A percentile compares a stretch with the other conserved stretches of the same genome.
phyloP scores from a whole-genome alignment of 92 coral and sea anemone species.

The Isaurus tuberculatus region DNA sequence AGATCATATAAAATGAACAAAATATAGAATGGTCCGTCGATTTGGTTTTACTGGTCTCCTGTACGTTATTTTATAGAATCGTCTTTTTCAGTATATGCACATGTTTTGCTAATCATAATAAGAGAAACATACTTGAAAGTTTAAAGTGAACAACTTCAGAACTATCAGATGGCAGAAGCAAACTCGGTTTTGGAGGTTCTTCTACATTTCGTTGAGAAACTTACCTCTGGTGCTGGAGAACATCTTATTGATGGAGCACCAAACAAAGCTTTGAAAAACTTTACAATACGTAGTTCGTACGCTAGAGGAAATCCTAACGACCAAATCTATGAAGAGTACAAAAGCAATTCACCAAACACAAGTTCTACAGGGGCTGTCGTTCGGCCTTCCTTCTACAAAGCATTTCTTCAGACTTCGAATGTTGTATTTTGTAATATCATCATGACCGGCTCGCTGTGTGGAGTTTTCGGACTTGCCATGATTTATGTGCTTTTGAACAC shows the following conservation, averaged over 20 bases:
- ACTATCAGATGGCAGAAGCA: neutral
- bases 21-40: too few species aligned
- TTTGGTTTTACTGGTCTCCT: too few species aligned
- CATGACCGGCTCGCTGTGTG: neutral
- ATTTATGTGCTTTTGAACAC: slow-evolving; percentile 25
- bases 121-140: too few species aligned
- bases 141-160: neutral
- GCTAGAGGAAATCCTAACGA: slow-evolving; percentile 22
- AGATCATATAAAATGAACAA: too few species aligned
- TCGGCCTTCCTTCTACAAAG: slow-evolving; percentile 1
- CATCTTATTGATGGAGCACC: slow-evolving; percentile 12
- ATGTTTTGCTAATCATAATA: too few species aligned
- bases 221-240: slow-evolving; percentile 21
- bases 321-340: slow-evolving; percentile 11
- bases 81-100: too few species aligned
- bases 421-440: slow-evolving; percentile 12
- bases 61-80: too few species aligned
- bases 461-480: neutral
- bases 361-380: neutral
- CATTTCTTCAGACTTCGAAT: neutral
- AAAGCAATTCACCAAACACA: neutral
- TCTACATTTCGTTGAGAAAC: slow-evolving; percentile 15
- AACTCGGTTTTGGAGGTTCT: slow-evolving; percentile 24
- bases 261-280: neutral
- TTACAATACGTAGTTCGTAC: slow-evolving; percentile 3